Conservation (phyloP, 2,888 invertebrate genomes). For the Eupithecia subumbrata region DNA sequence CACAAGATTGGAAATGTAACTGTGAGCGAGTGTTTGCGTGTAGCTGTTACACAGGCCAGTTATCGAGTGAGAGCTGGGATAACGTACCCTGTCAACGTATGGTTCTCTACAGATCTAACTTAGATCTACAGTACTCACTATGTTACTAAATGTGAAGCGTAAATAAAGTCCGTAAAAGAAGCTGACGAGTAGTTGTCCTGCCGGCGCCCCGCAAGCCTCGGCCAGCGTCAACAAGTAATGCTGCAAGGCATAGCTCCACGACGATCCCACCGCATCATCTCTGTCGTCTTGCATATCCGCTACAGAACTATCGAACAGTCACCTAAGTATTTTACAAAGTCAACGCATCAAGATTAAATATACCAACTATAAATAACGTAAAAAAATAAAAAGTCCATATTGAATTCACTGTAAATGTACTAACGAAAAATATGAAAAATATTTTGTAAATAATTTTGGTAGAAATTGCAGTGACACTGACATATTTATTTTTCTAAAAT, state of each 20-base stretch:
- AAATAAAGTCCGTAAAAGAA: slow-evolving; percentile 57
- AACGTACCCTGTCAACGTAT: no score
- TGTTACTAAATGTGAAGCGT: slow-evolving; percentile 59
- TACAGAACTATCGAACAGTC: slow-evolving; percentile 33
- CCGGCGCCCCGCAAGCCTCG: slow-evolving; percentile 57
- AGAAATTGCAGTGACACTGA: slow-evolving; percentile 30
- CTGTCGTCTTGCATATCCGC: slow-evolving; percentile 36
- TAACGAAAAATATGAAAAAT: slow-evolving; percentile 23
- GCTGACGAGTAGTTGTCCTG: slow-evolving; percentile 57
- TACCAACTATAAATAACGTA: slow-evolving; percentile 50
- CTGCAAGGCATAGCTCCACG: slow-evolving; percentile 45
- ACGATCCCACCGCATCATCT: slow-evolving; percentile 44
- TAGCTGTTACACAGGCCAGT: no score
- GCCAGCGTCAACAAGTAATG: slow-evolving; percentile 53
- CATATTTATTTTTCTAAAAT: slow-evolving; percentile 29
- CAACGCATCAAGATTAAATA: slow-evolving; percentile 46
- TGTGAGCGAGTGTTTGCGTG: no score
- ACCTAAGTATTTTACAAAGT: background rate
- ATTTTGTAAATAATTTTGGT: slow-evolving; percentile 37
- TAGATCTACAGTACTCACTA: slow-evolving; percentile 49
- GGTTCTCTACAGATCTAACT: no score
- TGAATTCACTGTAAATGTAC: slow-evolving; percentile 10
- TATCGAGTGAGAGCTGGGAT: no score
- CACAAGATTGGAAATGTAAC: no score
- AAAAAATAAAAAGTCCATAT: slow-evolving; percentile 31